Evolutionary conservation across 2,113 vertebrate species (phyloP).

Genomic region (Siphamia tubifer): DNA sequence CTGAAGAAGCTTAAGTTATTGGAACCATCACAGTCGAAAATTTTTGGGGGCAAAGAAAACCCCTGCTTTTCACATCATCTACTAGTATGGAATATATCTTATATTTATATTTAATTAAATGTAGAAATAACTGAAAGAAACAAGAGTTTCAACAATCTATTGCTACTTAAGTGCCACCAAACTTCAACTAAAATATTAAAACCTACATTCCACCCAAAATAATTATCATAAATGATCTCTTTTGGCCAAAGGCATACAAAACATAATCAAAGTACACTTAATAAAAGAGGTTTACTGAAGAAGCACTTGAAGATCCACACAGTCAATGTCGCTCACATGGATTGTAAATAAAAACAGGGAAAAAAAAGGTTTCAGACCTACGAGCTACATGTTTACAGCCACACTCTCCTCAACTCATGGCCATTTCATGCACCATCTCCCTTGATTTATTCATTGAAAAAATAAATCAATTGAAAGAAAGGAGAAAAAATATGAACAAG

Average conservation of each 20-base stretch:
- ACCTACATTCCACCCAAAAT: background rate
- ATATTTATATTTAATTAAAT: background rate
- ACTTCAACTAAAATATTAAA: background rate
- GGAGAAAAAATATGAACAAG: conserved; percentile 49
- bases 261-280: conserved; percentile 27
- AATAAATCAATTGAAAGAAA: conserved; percentile 71
- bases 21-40: conserved; percentile 43
- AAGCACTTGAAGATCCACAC: conserved; percentile 41
- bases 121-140: conserved; percentile 14
- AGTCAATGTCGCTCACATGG: background rate
- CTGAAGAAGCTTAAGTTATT: conserved; percentile 41
- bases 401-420: background rate
- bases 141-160: conserved; percentile 8
- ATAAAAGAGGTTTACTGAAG: conserved; percentile 4
- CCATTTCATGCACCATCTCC: conserved; percentile 8
- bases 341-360: background rate
- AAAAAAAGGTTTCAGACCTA: background rate
- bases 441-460: conserved; percentile 49
- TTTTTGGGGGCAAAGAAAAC: background rate
- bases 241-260: conserved; percentile 33
- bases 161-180: background rate
- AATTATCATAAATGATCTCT: conserved; percentile 29
- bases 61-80: background rate
- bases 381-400: conserved; percentile 2
- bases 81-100: background rate